Evolutionary conservation across 2,888 invertebrate species (phyloP).

Genomic region (Caenorhabditis sp.): DNA sequence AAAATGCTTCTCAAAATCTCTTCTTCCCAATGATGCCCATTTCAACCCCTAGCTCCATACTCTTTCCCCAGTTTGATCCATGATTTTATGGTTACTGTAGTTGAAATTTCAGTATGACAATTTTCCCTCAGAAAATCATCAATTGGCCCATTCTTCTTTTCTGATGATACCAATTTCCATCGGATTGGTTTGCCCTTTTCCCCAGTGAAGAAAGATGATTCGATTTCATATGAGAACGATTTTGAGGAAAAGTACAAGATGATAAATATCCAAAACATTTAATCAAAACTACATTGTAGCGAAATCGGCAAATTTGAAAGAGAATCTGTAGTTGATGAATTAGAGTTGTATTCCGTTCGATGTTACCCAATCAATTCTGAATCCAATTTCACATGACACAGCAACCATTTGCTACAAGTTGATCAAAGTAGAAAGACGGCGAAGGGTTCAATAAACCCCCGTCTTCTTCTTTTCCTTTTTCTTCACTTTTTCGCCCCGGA

Average conservation of each 20-base stretch:
- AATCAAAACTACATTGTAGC: conserved; percentile 12
- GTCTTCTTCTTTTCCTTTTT: background rate
- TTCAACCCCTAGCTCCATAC: too few relatives aligned
- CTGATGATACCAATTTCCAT: background rate
- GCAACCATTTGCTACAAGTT: background rate
- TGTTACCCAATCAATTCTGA: too few relatives aligned
- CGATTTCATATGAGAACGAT: conserved; percentile 17
- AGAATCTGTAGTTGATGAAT: background rate
- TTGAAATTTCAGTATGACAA: too few relatives aligned
- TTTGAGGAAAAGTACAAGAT: background rate
- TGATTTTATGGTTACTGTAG: too few relatives aligned
- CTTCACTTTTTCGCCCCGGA: conserved; percentile 31
- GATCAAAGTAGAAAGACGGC: background rate
- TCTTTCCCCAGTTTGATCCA: too few relatives aligned
- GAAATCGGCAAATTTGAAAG: conserved; percentile 5
- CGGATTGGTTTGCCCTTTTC: background rate
- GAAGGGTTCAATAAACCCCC: background rate
- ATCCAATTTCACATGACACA: too few relatives aligned
- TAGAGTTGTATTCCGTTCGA: background rate
- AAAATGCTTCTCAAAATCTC: too few relatives aligned
- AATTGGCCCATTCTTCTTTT: background rate
- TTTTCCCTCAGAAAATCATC: background rate
- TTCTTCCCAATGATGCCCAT: too few relatives aligned
- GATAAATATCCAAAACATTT: background rate
- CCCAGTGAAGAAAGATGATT: too few relatives aligned